Evolutionary conservation across 2,888 invertebrate genomes (phyloP).

Genomic region (Aplocera efformata): DNA sequence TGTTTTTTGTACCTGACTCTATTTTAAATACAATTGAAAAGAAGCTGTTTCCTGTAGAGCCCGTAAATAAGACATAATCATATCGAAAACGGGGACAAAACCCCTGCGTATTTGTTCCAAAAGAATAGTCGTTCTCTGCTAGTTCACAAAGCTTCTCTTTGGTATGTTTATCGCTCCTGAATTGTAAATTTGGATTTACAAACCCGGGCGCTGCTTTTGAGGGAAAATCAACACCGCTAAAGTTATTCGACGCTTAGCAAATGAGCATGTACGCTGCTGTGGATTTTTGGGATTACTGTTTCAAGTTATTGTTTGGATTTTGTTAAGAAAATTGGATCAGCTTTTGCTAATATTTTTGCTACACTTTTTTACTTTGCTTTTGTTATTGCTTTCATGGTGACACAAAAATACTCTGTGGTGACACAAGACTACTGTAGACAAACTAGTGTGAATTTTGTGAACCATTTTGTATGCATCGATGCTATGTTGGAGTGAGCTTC

Average conservation of each 20-base stretch:
- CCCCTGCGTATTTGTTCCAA: background rate
- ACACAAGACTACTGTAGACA: no score
- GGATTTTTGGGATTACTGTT: slow-evolving; percentile 2
- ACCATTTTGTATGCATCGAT: no score
- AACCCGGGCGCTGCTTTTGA: slow-evolving; percentile 20
- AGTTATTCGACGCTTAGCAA: slow-evolving; percentile 25
- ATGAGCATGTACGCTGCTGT: slow-evolving; percentile 13
- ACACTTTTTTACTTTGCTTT: background rate
- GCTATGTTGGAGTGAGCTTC: no score
- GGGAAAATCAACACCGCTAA: slow-evolving; percentile 25
- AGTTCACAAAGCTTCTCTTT: slow-evolving; percentile 7
- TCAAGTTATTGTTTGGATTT: slow-evolving; percentile 1
- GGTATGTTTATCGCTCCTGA: slow-evolving; percentile 23
- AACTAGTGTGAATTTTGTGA: no score
- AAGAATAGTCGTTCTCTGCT: no score
- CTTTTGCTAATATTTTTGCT: slow-evolving; percentile 7
- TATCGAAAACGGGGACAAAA: slow-evolving; percentile 1
- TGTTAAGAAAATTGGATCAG: background rate
- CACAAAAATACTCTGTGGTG: no score
- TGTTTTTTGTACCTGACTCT: no score
- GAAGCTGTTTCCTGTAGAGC: no score
- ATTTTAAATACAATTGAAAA: no score
- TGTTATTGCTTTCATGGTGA: no score
- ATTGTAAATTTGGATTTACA: slow-evolving; percentile 28
- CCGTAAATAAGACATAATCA: no score